These are phyloP conservation scores for Melanerpes aurifrons DNA, from an alignment of 2,113 vertebrate species.

Conservation along the genomic window DNA sequence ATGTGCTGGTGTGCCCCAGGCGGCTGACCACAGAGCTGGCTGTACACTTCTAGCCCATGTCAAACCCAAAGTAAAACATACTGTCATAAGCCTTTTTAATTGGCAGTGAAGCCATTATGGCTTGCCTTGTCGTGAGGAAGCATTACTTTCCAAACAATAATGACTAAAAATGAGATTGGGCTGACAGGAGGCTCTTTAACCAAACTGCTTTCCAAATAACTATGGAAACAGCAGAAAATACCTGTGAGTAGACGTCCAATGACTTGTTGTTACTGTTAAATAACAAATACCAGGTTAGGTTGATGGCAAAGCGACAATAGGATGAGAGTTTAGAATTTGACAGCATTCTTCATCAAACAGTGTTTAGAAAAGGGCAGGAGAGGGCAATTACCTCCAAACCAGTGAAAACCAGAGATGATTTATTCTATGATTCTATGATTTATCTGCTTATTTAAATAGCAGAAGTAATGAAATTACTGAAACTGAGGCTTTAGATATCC, in stretches of 20 bases:
- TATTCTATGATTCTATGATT: neutral
- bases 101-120: neutral
- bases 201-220: neutral
- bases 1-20: neutral
- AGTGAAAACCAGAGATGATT: neutral
- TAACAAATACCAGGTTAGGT: neutral
- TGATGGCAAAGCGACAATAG: neutral
- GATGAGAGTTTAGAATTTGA: neutral
- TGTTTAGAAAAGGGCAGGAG: neutral
- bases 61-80: neutral
- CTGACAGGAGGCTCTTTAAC: neutral
- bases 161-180: neutral
- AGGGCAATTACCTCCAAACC: neutral
- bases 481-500: neutral
- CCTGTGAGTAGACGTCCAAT: neutral
- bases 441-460: neutral
- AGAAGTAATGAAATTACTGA: neutral
- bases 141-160: neutral
- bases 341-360: neutral
- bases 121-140: neutral
- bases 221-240: neutral
- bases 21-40: neutral
- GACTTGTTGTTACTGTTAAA: neutral
- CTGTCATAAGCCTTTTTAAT: neutral
- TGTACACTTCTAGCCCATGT: neutral